Base-by-base conservation (phyloP, 1,140 invertebrate species). In the Drosophila orosa region DNA sequence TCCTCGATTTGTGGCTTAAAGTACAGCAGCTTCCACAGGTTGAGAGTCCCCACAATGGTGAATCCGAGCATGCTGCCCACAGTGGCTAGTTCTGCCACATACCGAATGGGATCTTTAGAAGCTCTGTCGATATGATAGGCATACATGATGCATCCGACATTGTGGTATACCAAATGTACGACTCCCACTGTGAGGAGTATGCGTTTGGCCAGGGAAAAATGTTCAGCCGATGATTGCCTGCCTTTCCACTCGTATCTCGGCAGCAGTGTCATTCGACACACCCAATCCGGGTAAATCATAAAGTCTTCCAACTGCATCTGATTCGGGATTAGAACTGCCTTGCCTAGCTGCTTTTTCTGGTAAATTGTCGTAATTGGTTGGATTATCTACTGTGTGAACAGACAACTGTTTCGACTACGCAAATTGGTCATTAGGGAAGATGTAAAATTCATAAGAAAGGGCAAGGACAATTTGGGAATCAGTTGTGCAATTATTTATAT, bases 141-240 rank as follows among this genome's bases (percentile, higher is more conserved):
- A 71, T 67, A 78, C 45, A 84, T 62, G 9, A 84, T n/a, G 72
- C 86, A 47, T 31, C 87, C 87, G 35, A 90, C 4, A 68, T 87
- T 90, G 47, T 90, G 87, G 66, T 90, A 90, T 13, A 78, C 12
- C 39, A 90, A 45, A 47, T 87, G 90, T 2, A 76, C 0, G 5
- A 74, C 57, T 15, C 82, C 80, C 8, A 87, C 27, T 2, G 33
- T 4, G n/a, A 90, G 85, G 44, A 74, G 71, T 1, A 71, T 6
- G 31, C 22, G 29, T 45, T 24, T 54, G 27, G 3, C 8, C 40
- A 48, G 12, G 2, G 10, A 31, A 8, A 3, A 25, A 3, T 22
- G 12, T n/a, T 19, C 35, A 12, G 19, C 40, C 22, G 4, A 3
- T 12, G 33, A 33, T 37, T 22, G 37, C 47, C 72, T 13, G 6